Evolutionary conservation across 2,113 vertebrate species (phyloP).

Genomic region (Elgaria multicarinata): DNA sequence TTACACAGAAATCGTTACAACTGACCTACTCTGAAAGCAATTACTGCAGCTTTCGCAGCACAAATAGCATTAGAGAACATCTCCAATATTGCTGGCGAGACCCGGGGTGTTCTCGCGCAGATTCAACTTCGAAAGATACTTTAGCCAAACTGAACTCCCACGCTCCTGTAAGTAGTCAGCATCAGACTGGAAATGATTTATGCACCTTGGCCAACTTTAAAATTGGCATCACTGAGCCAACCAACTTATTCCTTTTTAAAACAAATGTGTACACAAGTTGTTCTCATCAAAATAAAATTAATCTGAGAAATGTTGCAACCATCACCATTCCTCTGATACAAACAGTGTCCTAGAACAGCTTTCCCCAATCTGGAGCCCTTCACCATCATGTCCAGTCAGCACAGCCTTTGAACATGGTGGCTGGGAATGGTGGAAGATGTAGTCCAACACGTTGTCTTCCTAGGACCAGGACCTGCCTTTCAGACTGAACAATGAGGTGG

Average conservation of each 20-base stretch:
- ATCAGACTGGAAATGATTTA: not conserved
- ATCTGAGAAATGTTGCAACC: not conserved
- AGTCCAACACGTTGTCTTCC: no score
- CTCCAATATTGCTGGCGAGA: not conserved
- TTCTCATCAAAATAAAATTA: conserved; percentile 11
- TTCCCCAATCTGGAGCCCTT: not conserved
- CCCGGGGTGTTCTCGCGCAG: fast-evolving
- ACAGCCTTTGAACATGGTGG: no score
- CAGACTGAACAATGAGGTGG: no score
- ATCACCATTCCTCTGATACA: not conserved
- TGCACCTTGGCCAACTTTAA: not conserved
- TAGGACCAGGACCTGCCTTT: not conserved
- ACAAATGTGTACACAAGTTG: not conserved
- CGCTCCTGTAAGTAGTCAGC: not conserved
- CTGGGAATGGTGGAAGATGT: no score
- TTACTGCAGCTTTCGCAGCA: not conserved
- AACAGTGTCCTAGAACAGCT: not conserved
- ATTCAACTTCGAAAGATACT: not conserved
- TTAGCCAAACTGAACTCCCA: not conserved
- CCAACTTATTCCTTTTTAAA: not conserved
- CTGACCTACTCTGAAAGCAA: conserved; percentile 25
- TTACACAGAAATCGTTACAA: not conserved
- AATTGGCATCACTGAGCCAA: not conserved
- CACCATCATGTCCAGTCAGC: no score
- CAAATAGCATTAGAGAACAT: not conserved